Conservation (phyloP, 2,797 vertebrate species). For the Thamnophis elegans region DNA sequence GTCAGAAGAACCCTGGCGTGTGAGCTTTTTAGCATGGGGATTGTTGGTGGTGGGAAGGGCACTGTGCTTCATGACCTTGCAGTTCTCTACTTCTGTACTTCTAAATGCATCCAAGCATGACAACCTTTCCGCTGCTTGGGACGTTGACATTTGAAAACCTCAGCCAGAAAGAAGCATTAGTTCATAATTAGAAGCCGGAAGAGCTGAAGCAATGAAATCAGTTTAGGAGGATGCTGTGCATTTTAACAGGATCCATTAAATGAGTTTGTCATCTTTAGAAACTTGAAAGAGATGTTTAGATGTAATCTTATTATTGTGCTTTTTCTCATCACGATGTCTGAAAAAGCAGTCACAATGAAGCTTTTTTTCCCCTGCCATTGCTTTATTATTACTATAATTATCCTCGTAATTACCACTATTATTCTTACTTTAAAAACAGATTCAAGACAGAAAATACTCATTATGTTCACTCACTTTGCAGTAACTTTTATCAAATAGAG, state of each 20-base stretch:
- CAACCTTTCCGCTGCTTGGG: constrained; percentile 21
- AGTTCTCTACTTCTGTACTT: not conserved
- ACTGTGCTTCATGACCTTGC: not conserved
- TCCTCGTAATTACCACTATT: not conserved
- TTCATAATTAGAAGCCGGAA: constrained; percentile 31
- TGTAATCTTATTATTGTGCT: not conserved
- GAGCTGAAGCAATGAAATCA: constrained; percentile 43
- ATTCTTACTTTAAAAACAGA: not conserved
- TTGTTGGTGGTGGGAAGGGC: not conserved
- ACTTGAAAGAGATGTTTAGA: constrained; percentile 26
- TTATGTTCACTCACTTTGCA: not conserved
- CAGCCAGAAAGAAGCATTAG: constrained; percentile 37
- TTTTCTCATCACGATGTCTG: constrained; percentile 8
- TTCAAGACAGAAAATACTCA: not conserved
- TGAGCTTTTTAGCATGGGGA: not conserved
- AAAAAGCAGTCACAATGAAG: constrained; percentile 30
- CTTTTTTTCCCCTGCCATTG: not conserved
- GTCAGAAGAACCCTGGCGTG: not conserved
- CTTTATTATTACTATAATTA: not conserved
- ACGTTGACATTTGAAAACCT: constrained; percentile 55
- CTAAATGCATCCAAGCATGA: constrained; percentile 30
- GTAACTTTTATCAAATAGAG: not conserved
- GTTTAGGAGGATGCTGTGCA: not conserved
- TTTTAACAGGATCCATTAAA: constrained; percentile 38
- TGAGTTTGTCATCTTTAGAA: constrained; percentile 32